A percentile compares a stretch with the other conserved stretches of the same genome.
These are phyloP conservation scores for Silvanus unidentatus DNA, from an alignment of 2,888 invertebrate species.

Conservation along the genomic window DNA sequence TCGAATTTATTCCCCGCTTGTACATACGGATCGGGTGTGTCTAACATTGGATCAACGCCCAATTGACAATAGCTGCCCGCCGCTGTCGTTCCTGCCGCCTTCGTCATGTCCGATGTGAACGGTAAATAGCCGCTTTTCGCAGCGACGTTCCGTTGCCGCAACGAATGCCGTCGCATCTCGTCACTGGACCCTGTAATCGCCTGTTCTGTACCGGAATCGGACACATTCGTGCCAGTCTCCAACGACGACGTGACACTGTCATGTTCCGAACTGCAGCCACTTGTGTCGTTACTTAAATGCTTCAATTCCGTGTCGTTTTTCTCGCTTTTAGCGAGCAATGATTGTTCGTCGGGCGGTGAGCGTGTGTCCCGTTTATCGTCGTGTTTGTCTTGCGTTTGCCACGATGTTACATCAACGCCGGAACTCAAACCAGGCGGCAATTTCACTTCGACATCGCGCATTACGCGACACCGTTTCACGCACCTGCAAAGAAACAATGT, in stretches of 20 bases:
- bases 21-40: not conserved
- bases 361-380: not conserved
- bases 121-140: slow-evolving; percentile 27
- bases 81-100: slow-evolving; percentile 4
- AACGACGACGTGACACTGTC: slow-evolving; percentile 53
- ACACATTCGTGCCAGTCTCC: slow-evolving; percentile 50
- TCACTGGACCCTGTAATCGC: slow-evolving; percentile 29
- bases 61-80: slow-evolving; percentile 34
- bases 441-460: slow-evolving; percentile 63
- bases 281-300: slow-evolving; percentile 47
- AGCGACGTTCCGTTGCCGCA: slow-evolving; percentile 31
- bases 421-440: slow-evolving; percentile 58
- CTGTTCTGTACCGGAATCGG: slow-evolving; percentile 48
- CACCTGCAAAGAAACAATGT: no score
- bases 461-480: slow-evolving; percentile 27
- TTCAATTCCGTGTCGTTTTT: slow-evolving; percentile 30
- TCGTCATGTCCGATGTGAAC: slow-evolving; percentile 13
- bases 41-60: slow-evolving; percentile 21
- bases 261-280: slow-evolving; percentile 54
- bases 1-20: slow-evolving; percentile 3
- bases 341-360: not conserved
- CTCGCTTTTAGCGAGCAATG: slow-evolving; percentile 22
- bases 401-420: slow-evolving; percentile 16
- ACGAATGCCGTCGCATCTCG: slow-evolving; percentile 27
- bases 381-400: slow-evolving; percentile 28